These are phyloP conservation scores for Platycercus adscitus DNA, from an alignment of 2,113 vertebrate genomes.

Conservation along the genomic window DNA sequence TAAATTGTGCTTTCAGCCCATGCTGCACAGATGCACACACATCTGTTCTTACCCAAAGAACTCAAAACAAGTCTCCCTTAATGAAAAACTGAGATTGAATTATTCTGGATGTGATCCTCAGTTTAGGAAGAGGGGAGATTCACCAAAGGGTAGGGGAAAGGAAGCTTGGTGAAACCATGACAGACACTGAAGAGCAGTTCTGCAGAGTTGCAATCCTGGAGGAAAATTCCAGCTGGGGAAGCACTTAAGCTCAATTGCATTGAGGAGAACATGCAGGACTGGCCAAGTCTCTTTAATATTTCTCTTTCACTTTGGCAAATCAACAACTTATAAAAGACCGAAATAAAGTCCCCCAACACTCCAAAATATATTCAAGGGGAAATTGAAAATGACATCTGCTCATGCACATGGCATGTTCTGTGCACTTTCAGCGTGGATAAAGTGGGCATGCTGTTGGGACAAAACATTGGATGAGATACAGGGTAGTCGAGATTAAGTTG, in stretches of 20 bases:
- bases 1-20: neutral
- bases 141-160: neutral
- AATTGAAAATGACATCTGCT: neutral
- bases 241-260: neutral
- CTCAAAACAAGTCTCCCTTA: neutral
- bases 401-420: accelerated
- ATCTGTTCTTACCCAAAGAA: neutral
- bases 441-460: neutral
- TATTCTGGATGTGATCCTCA: neutral
- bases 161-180: neutral
- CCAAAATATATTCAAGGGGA: neutral
- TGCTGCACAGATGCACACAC: neutral
- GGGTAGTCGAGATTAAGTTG: neutral
- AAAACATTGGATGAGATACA: neutral
- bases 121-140: neutral
- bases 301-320: conserved; percentile 6
- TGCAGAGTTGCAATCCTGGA: neutral
- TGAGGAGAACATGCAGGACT: neutral
- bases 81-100: neutral
- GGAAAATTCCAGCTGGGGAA: conserved; percentile 29
- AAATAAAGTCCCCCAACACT: neutral
- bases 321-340: neutral
- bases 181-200: neutral
- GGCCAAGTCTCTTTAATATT: conserved; percentile 8
- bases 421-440: neutral